Conservation (phyloP, 2,888 invertebrate genomes). For the Exephanes ischioxanthus region DNA sequence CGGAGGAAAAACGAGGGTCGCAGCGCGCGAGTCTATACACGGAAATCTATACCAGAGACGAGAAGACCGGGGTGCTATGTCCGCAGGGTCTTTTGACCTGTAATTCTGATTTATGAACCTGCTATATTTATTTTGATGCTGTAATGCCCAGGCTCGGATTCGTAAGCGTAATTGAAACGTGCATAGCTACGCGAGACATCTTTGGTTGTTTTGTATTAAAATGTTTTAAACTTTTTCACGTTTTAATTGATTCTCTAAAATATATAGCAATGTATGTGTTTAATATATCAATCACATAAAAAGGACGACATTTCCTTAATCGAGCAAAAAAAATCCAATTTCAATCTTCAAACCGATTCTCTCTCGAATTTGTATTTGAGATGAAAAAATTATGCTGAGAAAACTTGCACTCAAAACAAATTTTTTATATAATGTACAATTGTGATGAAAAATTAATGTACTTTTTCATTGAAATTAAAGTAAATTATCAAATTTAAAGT, state of each 20-base stretch:
- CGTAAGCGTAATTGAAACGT: neutral
- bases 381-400: neutral
- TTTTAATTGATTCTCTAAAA: neutral
- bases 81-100: conserved; percentile 36
- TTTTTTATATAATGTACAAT: too few species aligned
- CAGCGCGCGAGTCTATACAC: conserved; percentile 22
- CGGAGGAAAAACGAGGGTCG: conserved; percentile 67
- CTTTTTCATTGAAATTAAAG: too few species aligned
- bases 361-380: neutral
- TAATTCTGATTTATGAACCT: conserved; percentile 58
- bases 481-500: too few species aligned
- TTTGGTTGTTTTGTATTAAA: neutral
- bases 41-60: conserved; percentile 25
- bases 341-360: neutral
- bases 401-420: neutral
- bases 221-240: neutral
- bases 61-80: conserved; percentile 24
- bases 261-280: neutral
- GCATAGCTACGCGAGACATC: neutral
- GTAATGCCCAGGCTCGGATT: neutral
- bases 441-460: too few species aligned
- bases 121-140: conserved; percentile 18
- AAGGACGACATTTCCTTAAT: neutral
- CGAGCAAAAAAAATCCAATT: neutral
- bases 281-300: neutral